phyloP scores from a whole-genome alignment of 1,140 invertebrate species.

The Callitettix versicolor region DNA sequence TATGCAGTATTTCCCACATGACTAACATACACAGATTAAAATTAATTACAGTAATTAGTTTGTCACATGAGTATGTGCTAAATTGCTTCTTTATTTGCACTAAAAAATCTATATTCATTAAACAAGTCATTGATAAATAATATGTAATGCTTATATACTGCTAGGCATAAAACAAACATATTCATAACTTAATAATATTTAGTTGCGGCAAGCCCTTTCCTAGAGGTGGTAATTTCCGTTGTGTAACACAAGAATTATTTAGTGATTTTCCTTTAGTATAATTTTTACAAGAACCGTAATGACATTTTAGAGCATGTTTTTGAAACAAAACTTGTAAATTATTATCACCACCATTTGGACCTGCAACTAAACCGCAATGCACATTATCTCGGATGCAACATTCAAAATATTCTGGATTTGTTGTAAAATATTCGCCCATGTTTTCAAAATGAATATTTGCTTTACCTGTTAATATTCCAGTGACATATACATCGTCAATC shows the following conservation, averaged over 20 bases:
- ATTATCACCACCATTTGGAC: constrained; percentile 58
- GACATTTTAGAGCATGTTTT: constrained; percentile 43
- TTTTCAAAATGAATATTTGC: constrained; percentile 46
- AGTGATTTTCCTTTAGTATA: constrained; percentile 5
- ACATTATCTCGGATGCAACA: constrained; percentile 56
- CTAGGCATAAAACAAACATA: too few relatives aligned
- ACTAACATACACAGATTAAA: too few relatives aligned
- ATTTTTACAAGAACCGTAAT: constrained; percentile 28
- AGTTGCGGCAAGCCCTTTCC: constrained; percentile 13
- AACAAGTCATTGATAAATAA: too few relatives aligned
- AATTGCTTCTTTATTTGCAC: too few relatives aligned
- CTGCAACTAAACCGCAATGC: constrained; percentile 54
- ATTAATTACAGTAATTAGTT: too few relatives aligned
- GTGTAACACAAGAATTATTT: constrained; percentile 5
- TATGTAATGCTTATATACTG: too few relatives aligned
- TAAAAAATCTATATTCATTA: too few relatives aligned
- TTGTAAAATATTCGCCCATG: constrained; percentile 50
- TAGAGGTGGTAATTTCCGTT: constrained; percentile 6
- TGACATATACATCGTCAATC: constrained; percentile 77
- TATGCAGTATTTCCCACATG: too few relatives aligned
- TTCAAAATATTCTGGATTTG: constrained; percentile 56
- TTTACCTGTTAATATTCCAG: constrained; percentile 55
- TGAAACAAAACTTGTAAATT: constrained; percentile 54
- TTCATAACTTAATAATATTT: constrained; percentile 9
- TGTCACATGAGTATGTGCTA: too few relatives aligned